phyloP scores from a whole-genome alignment of 2,888 invertebrate genomes.

The Anthophora plumipes region DNA sequence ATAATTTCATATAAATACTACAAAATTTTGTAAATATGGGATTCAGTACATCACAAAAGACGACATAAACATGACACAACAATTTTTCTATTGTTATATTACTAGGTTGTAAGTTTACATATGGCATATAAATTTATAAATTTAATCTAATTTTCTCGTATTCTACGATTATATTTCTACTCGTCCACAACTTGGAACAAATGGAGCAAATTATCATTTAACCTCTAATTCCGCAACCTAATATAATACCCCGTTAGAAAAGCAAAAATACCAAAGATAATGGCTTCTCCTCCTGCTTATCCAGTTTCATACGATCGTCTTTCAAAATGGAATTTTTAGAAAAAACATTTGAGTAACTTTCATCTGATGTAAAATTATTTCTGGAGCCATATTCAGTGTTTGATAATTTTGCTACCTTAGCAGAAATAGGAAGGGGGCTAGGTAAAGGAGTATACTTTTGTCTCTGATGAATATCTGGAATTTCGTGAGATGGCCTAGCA shows the following conservation, averaged over 20 bases:
- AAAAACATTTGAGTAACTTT: constrained; percentile 47
- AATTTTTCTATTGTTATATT: constrained; percentile 5
- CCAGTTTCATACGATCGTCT: constrained; percentile 56
- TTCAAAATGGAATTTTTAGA: constrained; percentile 46
- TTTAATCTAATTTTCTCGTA: not conserved
- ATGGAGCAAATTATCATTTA: constrained; percentile 6
- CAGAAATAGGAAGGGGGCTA: constrained; percentile 73
- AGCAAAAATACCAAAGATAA: constrained; percentile 76
- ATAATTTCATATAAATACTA: not conserved
- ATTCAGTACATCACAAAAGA: constrained; percentile 12
- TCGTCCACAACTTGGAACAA: constrained; percentile 15
- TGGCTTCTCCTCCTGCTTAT: constrained; percentile 69
- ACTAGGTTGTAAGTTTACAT: not conserved
- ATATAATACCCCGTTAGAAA: constrained; percentile 49
- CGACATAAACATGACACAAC: not conserved
- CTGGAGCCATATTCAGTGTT: constrained; percentile 53
- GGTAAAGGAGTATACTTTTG: constrained; percentile 76
- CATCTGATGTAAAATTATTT: constrained; percentile 46
- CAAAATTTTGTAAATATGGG: not conserved
- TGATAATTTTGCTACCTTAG: constrained; percentile 74
- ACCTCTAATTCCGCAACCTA: constrained; percentile 36
- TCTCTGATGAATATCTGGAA: constrained; percentile 55
- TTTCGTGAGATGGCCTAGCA: constrained; percentile 61
- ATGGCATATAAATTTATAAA: constrained; percentile 1
- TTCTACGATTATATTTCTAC: constrained; percentile 1